Evolutionary conservation across 92 coral and sea anemone species (phyloP), one percentile per base, ranked within the genome.

Genomic region (Paramuricea clavata): DNA sequence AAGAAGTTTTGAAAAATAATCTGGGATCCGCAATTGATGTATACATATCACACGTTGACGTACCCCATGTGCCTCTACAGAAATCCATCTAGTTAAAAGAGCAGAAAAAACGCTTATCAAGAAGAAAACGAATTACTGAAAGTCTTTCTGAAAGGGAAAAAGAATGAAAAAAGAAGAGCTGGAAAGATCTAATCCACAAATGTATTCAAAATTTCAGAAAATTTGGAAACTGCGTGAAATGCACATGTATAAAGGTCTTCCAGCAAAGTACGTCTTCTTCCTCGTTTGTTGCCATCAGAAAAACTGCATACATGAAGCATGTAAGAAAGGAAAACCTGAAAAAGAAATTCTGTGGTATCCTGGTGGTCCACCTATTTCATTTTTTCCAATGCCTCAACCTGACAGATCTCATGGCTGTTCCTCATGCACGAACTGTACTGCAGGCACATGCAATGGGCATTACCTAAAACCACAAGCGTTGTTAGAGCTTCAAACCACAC

Each of bases 21-120:
- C 87, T 91, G 33, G 86, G 70, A n/a, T 57, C 86, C 13, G 91
- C 94, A 12, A 91, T 87, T 27, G 91, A 91, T 26, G 87, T 87
- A 26, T 92, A 89, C 65, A 86, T 89, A 31, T 41, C 78, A 54
- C 71, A 92, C 68, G 91, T 92, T 28, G 74, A 89, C 42, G 89
- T 89, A 56, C 70, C 92, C 91, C 92, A 10, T 89, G 95, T 78
- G 92, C 88, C 3, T 32, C 77, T 22, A 88, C 89, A 6, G 47
- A 89, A 42, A 82, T 92, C 43, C 89, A 86, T 71, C 74, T 92
- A 9, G 72, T 30, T 76, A 89, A 86, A 44, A 92, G 94, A 21
- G 89, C 88, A 33, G 82, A 90, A 82, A 77, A 27, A 56, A 11
- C 0, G 16, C 42, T 23, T 67, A 67, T n/a, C 88, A 42, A 75